Percentiles rank a stretch among this genome's conserved stretches.
Evolutionary conservation across 2,797 vertebrate genomes (phyloP).

Genomic region (Aulostomus chinensis): DNA sequence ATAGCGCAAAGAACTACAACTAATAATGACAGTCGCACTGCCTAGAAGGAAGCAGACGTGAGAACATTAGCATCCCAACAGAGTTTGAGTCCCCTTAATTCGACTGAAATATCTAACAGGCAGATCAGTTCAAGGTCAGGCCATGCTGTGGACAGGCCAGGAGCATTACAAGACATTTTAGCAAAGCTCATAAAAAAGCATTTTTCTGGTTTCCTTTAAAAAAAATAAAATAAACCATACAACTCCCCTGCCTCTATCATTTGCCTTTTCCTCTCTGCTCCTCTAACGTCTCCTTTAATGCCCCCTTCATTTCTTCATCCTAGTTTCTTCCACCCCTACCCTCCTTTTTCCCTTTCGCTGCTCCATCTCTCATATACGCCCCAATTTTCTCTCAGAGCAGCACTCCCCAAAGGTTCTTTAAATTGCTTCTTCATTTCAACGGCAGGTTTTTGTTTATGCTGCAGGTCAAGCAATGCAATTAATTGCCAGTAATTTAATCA

Average conservation of each 20-base stretch:
- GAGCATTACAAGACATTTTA: constrained; percentile 11
- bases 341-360: not conserved
- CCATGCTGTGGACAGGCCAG: constrained; percentile 6
- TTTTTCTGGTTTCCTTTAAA: too few species aligned
- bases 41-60: constrained; percentile 13
- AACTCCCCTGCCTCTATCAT: constrained; percentile 7
- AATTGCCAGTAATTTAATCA: constrained; percentile 75
- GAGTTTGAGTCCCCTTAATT: constrained; percentile 17
- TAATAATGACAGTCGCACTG: constrained; percentile 26
- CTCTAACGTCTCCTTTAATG: constrained; percentile 37
- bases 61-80: not conserved
- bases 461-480: constrained; percentile 72
- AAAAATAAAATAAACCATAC: too few species aligned
- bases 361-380: constrained; percentile 59
- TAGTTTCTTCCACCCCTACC: constrained; percentile 20
- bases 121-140: constrained; percentile 47
- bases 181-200: too few species aligned
- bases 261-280: constrained; percentile 19
- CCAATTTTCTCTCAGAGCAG: constrained; percentile 51
- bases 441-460: constrained; percentile 70
- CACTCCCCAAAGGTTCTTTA: constrained; percentile 65
- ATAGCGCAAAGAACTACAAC: constrained; percentile 26
- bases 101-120: constrained; percentile 28
- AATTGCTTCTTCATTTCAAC: constrained; percentile 71
- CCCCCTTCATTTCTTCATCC: constrained; percentile 25